Evolutionary conservation across 2,888 invertebrate genomes (phyloP).

Genomic region (Drosophila koepferae): DNA sequence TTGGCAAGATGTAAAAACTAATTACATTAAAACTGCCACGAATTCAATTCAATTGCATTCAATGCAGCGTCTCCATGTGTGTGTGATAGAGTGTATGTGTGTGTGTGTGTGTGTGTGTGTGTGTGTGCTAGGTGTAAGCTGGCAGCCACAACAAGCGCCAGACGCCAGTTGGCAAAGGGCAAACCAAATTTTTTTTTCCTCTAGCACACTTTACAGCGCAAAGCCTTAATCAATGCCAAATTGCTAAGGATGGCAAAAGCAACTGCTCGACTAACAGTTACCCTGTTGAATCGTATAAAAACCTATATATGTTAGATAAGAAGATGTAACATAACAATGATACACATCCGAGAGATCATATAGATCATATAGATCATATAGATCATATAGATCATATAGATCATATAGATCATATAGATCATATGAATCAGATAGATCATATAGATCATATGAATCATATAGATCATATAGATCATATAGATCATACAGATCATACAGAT

Average conservation of each 20-base stretch:
- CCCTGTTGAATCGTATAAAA: neutral
- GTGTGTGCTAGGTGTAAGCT: conserved; percentile 31
- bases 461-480: conserved; percentile 1
- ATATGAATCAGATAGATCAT: neutral
- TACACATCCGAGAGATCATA: neutral
- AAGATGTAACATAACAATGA: neutral
- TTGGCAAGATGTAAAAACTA: conserved; percentile 76
- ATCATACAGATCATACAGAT: neutral
- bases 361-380: neutral
- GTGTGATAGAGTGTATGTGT: conserved; percentile 5
- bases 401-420: neutral
- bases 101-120: conserved; percentile 10
- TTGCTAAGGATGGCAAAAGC: neutral
- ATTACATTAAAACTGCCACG: conserved; percentile 80
- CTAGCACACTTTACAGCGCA: conserved; percentile 46
- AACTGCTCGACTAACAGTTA: neutral
- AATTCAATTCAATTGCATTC: conserved; percentile 78
- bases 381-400: neutral
- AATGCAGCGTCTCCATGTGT: conserved; percentile 29
- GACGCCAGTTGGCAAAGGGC: conserved; percentile 24
- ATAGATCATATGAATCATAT: neutral
- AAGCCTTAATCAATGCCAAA: conserved; percentile 67
- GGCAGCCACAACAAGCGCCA: conserved; percentile 28
- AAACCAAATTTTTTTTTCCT: conserved; percentile 31
- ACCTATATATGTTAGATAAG: too few species aligned